Conservation (phyloP, 2,888 invertebrate genomes). For the Dromius quadrimaculatus region DNA sequence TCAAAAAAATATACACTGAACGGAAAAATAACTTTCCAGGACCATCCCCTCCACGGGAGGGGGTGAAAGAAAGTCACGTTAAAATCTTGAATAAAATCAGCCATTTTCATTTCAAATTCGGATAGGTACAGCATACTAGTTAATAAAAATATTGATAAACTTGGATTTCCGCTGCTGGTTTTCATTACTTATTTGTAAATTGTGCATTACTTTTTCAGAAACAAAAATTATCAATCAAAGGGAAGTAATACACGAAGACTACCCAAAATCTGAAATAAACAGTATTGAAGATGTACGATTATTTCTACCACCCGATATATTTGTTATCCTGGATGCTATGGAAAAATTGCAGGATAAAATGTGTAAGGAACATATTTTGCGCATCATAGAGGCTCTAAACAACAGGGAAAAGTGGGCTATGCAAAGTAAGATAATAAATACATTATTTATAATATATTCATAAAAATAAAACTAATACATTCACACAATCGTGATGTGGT, state of each 20-base stretch:
- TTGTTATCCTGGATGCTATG: slow-evolving; percentile 68
- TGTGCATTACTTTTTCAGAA: slow-evolving; percentile 1
- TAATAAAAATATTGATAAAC: too few species aligned
- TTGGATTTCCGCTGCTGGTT: too few species aligned
- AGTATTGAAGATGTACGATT: slow-evolving; percentile 67
- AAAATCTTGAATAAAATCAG: too few species aligned
- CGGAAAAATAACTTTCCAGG: too few species aligned
- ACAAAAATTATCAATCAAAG: slow-evolving; percentile 19
- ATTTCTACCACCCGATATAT: slow-evolving; percentile 61
- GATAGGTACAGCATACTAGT: too few species aligned
- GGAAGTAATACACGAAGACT: slow-evolving; percentile 13
- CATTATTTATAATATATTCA: background rate
- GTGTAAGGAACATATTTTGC: slow-evolving; percentile 69
- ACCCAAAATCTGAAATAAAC: slow-evolving; percentile 62
- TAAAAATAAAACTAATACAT: background rate
- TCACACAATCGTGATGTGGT: too few species aligned
- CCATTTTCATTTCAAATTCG: too few species aligned
- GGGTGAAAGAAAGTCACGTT: too few species aligned
- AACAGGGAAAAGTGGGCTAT: slow-evolving; percentile 63
- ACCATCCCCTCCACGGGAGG: too few species aligned
- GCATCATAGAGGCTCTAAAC: slow-evolving; percentile 68
- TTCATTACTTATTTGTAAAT: too few species aligned
- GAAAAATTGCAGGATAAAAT: slow-evolving; percentile 66
- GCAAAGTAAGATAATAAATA: slow-evolving; percentile 54
- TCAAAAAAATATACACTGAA: too few species aligned